Percentiles rank a stretch among this genome's conserved stretches.
These are phyloP conservation scores for Aplysia californica DNA, from an alignment of 1,140 invertebrate genomes.

Conservation along the genomic window DNA sequence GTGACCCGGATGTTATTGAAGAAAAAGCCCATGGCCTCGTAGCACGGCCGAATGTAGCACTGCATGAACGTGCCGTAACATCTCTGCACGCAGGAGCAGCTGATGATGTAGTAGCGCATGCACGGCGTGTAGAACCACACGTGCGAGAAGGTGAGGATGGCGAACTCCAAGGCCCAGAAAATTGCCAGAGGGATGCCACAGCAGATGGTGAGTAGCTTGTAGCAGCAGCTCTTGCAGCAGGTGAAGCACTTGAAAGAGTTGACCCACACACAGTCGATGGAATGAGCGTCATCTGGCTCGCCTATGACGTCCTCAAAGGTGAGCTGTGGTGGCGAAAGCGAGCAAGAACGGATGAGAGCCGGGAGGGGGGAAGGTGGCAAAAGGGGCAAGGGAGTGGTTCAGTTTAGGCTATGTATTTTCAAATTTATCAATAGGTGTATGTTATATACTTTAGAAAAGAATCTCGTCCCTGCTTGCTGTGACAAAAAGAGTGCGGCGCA, in stretches of 20 bases:
- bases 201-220: constrained; percentile 77
- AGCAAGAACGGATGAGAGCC: no score
- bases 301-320: constrained; percentile 81
- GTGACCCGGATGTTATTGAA: constrained; percentile 75
- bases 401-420: no score
- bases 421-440: no score
- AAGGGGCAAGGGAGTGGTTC: neutral
- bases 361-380: no score
- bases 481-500: no score
- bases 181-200: constrained; percentile 77
- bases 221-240: constrained; percentile 77
- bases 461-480: no score
- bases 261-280: constrained; percentile 80
- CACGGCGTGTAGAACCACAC: constrained; percentile 65
- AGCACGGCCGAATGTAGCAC: constrained; percentile 74
- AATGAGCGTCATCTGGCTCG: constrained; percentile 79
- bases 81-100: constrained; percentile 73
- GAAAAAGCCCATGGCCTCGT: constrained; percentile 74
- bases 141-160: constrained; percentile 76
- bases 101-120: constrained; percentile 67
- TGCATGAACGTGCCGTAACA: constrained; percentile 73
- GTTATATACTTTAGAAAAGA: no score
- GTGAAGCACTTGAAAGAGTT: constrained; percentile 77
- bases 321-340: no score
- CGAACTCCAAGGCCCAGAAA: constrained; percentile 78